Evolutionary conservation across 92 coral and sea anemone species (phyloP).

Genomic region (Desmophyllum pertusum): DNA sequence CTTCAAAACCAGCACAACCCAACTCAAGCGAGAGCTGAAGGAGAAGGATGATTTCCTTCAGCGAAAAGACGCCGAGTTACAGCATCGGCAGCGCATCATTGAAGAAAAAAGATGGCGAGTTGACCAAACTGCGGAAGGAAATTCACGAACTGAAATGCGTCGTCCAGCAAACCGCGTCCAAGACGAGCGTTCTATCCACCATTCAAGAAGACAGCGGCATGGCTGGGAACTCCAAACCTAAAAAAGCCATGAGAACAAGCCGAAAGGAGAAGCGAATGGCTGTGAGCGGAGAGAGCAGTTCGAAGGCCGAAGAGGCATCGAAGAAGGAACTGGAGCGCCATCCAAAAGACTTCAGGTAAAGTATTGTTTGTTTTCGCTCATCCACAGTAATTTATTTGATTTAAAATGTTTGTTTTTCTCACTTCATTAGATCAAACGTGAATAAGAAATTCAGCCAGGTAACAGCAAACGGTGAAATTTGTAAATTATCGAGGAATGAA

Average conservation of each 20-base stretch:
- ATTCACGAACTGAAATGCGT: slow-evolving; percentile 97
- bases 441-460: neutral
- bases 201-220: slow-evolving; percentile 68
- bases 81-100: slow-evolving; percentile 75
- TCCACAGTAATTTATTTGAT: slow-evolving; percentile 23
- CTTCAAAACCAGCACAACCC: slow-evolving; percentile 24
- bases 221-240: slow-evolving; percentile 21
- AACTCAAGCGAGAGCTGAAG: slow-evolving; percentile 76
- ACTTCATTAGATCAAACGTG: neutral
- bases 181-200: slow-evolving; percentile 59
- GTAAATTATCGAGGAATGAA: neutral
- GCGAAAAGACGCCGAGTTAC: slow-evolving; percentile 90
- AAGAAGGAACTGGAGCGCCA: slow-evolving; percentile 83
- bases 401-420: slow-evolving; percentile 26
- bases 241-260: slow-evolving; percentile 16
- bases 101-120: slow-evolving; percentile 85
- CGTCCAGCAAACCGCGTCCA: slow-evolving; percentile 82
- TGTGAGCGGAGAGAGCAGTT: slow-evolving; percentile 96
- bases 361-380: neutral
- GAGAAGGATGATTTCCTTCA: slow-evolving; percentile 86
- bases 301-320: slow-evolving; percentile 83
- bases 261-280: slow-evolving; percentile 94
- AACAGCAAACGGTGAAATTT: neutral
- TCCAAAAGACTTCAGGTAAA: slow-evolving; percentile 95
- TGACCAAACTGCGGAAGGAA: slow-evolving; percentile 82